These are phyloP conservation scores for Hyphantria cunea DNA, from an alignment of 1,140 invertebrate species.

Conservation along the genomic window DNA sequence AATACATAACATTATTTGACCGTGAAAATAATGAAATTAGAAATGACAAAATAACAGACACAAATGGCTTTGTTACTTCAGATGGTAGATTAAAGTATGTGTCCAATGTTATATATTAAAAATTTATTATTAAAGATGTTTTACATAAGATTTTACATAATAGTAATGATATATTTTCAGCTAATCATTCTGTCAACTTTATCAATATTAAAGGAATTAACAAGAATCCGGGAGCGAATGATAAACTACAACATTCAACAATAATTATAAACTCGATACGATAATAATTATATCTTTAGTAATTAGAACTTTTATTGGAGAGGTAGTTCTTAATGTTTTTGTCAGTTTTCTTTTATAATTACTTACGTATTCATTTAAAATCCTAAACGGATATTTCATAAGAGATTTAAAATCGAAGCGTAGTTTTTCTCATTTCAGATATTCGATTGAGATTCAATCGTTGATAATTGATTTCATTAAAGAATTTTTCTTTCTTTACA, in stretches of 20 bases:
- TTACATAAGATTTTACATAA: no score
- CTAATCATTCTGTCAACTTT: constrained; percentile 27
- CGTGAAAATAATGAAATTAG: no score
- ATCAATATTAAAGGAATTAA: constrained; percentile 13
- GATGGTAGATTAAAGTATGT: no score
- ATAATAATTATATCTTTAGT: constrained; percentile 26
- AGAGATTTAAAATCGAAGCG: constrained; percentile 52
- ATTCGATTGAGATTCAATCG: neutral
- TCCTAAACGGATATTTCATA: constrained; percentile 52
- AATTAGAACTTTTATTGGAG: constrained; percentile 46
- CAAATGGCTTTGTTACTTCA: no score
- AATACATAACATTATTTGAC: no score
- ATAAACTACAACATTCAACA: constrained; percentile 32
- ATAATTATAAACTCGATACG: constrained; percentile 20
- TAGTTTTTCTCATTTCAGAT: constrained; percentile 21
- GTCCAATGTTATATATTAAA: no score
- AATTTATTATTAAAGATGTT: no score
- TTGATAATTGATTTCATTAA: neutral
- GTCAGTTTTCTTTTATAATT: constrained; percentile 36
- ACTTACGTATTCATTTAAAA: constrained; percentile 42
- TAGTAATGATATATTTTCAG: constrained; percentile 5
- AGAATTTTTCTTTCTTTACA: no score
- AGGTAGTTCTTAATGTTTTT: constrained; percentile 44
- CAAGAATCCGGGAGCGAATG: neutral
- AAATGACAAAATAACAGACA: no score